Base-by-base conservation (phyloP, 2,888 invertebrate genomes). In the Cephus sareptanus region DNA sequence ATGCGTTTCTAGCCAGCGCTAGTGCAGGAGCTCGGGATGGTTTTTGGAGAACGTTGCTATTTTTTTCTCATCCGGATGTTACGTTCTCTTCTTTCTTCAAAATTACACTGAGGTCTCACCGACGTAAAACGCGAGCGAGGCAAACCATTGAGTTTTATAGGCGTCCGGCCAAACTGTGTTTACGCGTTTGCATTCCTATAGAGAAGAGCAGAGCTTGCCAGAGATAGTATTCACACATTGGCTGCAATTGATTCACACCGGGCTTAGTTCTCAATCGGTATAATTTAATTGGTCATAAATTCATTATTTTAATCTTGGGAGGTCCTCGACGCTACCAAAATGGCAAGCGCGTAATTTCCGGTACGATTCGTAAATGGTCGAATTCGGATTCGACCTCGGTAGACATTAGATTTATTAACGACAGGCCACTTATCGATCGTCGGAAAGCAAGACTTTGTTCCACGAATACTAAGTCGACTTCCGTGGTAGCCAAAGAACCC, bases 401-500 rank as follows among this genome's bases (percentile, higher is more conserved):
- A 23, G 56, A 56, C 23, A 56, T 15, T 56, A 56, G 80, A 80
- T 81, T 81, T 81, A 82, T 84, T 83, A 80, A 81, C 81, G 81
- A 80, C 80, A 80, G 79, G 76, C 79, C 74, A 80, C 56, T 74
- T 69, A 40, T 75, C 75, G 82, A 81, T 81, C 77, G 81, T 83
- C 84, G 87, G 85, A 85, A 86, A 86, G 82, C 83, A 82, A 69
- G 79, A 81, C 79, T 76, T 84, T 84, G 83, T 81, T 80, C 77
- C 73, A 79, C 77, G 87, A 87, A 87, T 87, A 87, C 84, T 87
- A 87, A 87, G 82, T 78, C 77, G 77, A 83, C 84, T 87, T 87
- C 87, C 87, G 85, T 80, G 81, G 77, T 81, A 74, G 76, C 77
- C 68, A 31, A 74, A 11, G 37, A 13, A n/a, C 74, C 37, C 33